Percentiles rank a stretch among this genome's conserved stretches.
These are phyloP conservation scores for Phymatocera aterrima DNA, from an alignment of 2,888 invertebrate genomes.

Conservation along the genomic window DNA sequence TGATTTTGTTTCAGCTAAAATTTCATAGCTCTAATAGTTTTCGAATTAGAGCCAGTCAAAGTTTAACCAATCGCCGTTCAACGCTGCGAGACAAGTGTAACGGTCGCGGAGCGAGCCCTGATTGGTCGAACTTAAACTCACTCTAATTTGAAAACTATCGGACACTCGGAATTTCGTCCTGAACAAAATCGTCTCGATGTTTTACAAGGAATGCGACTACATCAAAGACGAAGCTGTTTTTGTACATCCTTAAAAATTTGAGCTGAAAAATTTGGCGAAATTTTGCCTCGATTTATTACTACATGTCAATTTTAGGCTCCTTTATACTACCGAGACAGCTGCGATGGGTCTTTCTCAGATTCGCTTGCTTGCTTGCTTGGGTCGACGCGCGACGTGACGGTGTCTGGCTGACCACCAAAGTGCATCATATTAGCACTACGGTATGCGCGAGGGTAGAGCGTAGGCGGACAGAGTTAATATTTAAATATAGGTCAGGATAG, in stretches of 20 bases:
- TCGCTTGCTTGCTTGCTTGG: conserved; percentile 2
- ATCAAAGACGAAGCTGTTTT: background rate
- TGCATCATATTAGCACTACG: conserved; percentile 41
- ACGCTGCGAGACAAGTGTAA: background rate
- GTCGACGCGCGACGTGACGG: too few species aligned
- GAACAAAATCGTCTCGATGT: conserved; percentile 2
- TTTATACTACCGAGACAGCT: conserved; percentile 9
- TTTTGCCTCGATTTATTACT: background rate
- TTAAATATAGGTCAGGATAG: conserved; percentile 41
- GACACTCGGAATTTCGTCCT: background rate
- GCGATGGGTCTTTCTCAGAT: background rate
- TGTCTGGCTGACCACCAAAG: conserved; percentile 42
- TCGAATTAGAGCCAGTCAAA: background rate
- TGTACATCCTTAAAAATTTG: background rate
- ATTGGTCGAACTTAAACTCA: background rate
- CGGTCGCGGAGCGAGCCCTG: background rate
- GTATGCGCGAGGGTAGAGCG: conserved; percentile 3
- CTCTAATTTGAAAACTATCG: conserved; percentile 11
- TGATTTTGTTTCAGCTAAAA: background rate
- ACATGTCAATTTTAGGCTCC: conserved; percentile 8
- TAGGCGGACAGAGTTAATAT: conserved; percentile 38
- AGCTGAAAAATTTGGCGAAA: background rate
- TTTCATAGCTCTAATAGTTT: background rate
- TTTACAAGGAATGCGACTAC: background rate
- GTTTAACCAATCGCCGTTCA: background rate